phyloP scores from a whole-genome alignment of 2,113 vertebrate genomes.

The Heterotis niloticus region DNA sequence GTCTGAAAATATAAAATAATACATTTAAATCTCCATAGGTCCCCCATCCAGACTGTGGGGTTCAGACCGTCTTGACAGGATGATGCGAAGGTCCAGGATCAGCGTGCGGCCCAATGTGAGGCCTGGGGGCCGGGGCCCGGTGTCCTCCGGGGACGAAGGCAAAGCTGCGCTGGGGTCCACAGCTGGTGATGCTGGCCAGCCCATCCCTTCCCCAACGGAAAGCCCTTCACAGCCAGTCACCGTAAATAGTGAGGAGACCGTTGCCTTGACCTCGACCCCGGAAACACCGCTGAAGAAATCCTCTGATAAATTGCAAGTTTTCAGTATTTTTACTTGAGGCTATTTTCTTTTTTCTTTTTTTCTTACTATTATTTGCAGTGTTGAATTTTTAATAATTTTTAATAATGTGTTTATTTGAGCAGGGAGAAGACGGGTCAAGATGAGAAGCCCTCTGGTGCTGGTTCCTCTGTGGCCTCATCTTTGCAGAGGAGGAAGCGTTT shows the following conservation, averaged over 20 bases:
- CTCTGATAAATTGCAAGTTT: constrained; percentile 35
- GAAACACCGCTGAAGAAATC: constrained; percentile 8
- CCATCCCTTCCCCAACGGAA: background rate
- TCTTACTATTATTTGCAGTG: background rate
- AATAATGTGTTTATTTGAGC: constrained; percentile 39
- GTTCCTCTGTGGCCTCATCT: constrained; percentile 44
- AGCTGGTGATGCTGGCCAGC: constrained; percentile 2
- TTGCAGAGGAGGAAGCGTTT: constrained; percentile 68
- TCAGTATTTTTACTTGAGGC: background rate
- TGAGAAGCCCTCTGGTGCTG: constrained; percentile 44
- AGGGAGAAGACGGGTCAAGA: constrained; percentile 50
- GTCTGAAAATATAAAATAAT: too few species aligned
- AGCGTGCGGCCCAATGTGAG: constrained; percentile 68
- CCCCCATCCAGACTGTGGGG: too few species aligned
- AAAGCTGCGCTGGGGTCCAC: constrained; percentile 2
- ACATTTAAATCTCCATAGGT: too few species aligned
- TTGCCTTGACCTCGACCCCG: constrained; percentile 10
- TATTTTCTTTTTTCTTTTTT: background rate
- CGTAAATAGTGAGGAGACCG: constrained; percentile 1
- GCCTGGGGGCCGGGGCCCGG: constrained; percentile 42
- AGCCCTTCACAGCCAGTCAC: background rate
- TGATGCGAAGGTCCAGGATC: constrained; percentile 70
- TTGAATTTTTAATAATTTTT: background rate
- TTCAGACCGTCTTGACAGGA: constrained; percentile 31
- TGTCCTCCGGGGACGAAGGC: constrained; percentile 20